These are phyloP conservation scores for Chymomyza fuscimana DNA, from an alignment of 2,888 invertebrate genomes.

Conservation along the genomic window DNA sequence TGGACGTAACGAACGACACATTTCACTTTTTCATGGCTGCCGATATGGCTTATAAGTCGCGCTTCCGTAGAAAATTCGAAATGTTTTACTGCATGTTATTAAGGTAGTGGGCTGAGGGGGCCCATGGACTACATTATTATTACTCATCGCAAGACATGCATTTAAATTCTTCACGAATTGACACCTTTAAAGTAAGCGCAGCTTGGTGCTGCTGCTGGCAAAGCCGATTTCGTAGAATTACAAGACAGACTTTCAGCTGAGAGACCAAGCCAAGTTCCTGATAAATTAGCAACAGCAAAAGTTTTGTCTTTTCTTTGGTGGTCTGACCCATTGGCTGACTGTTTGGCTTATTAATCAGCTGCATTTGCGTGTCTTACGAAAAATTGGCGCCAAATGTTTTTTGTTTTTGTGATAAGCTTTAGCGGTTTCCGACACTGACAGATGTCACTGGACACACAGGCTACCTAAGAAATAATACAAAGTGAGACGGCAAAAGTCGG, in stretches of 20 bases:
- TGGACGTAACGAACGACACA: neutral
- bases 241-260: slow-evolving; percentile 25
- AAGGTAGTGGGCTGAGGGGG: neutral
- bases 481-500: too few species aligned
- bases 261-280: slow-evolving; percentile 40
- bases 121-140: slow-evolving; percentile 39
- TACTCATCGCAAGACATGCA: slow-evolving; percentile 63
- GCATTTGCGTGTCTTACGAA: slow-evolving; percentile 34
- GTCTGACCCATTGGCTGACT: slow-evolving; percentile 12
- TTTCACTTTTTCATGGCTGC: slow-evolving; percentile 16
- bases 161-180: slow-evolving; percentile 67
- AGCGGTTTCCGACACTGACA: slow-evolving; percentile 41
- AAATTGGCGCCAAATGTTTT: slow-evolving; percentile 72
- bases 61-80: slow-evolving; percentile 29
- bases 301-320: slow-evolving; percentile 24
- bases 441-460: slow-evolving; percentile 39
- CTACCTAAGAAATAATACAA: neutral
- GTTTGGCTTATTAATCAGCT: slow-evolving; percentile 31
- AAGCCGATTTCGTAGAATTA: slow-evolving; percentile 72
- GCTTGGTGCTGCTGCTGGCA: slow-evolving; percentile 15
- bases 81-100: neutral
- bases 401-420: slow-evolving; percentile 52
- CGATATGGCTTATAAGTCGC: slow-evolving; percentile 22
- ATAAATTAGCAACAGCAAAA: slow-evolving; percentile 61
- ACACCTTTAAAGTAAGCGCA: slow-evolving; percentile 50